Percentiles rank a stretch among this genome's conserved stretches.
Evolutionary conservation across 2,113 vertebrate genomes (phyloP).

Genomic region (human (Homo sapiens)): GRCh38 chr13:48776001-48776500

Average conservation of each 20-base stretch:
- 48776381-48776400: not conserved
- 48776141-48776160: not conserved
- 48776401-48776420: not conserved
- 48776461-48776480: not conserved
- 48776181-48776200: not conserved
- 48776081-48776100: not conserved
- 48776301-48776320: not conserved
- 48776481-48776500: not conserved
- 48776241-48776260: not conserved
- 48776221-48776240: not conserved
- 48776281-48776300: not conserved
- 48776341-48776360: not conserved
- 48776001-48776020: not conserved
- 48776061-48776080: not conserved
- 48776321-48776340: not conserved
- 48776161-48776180: not conserved
- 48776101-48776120: not conserved
- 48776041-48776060: not conserved
- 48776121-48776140: not conserved
- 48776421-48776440: not conserved
- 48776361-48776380: not conserved
- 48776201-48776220: not conserved
- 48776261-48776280: not conserved
- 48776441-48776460: not conserved
- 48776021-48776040: not conserved